These are phyloP conservation scores for Brachionus calyciflorus DNA, from an alignment of 1,140 invertebrate genomes.

Conservation along the genomic window DNA sequence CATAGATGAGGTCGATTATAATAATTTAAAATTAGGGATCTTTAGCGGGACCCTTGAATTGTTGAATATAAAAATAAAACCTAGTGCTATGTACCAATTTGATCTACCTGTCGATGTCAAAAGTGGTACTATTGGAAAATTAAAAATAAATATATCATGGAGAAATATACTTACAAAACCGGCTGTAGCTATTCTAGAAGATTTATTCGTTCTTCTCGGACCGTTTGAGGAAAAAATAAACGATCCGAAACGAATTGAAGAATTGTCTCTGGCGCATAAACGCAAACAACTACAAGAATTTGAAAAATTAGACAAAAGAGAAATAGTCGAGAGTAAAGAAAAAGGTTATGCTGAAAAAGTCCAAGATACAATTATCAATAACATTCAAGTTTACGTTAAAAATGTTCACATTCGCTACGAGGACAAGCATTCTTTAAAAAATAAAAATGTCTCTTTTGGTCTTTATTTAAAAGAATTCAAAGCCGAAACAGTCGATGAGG, in stretches of 20 bases:
- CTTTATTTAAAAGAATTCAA: constrained; percentile 43
- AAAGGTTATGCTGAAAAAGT: constrained; percentile 38
- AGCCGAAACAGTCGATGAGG: constrained; percentile 41
- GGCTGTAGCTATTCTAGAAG: constrained; percentile 16
- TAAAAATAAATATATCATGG: constrained; percentile 46
- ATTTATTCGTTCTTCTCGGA: constrained; percentile 34
- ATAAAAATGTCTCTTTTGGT: constrained; percentile 1
- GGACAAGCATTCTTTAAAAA: constrained; percentile 31
- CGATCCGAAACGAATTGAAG: constrained; percentile 34
- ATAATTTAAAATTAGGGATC: constrained; percentile 76
- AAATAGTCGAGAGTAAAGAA: constrained; percentile 33
- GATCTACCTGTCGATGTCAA: constrained; percentile 40
- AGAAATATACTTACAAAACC: constrained; percentile 39
- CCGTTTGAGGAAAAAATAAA: constrained; percentile 32
- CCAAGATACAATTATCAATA: constrained; percentile 45
- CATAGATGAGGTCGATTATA: constrained; percentile 75
- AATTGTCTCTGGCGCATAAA: not conserved
- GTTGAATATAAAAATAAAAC: constrained; percentile 42
- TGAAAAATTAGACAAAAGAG: constrained; percentile 31
- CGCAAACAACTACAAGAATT: constrained; percentile 34
- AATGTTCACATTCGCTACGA: constrained; percentile 47
- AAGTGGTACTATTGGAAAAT: constrained; percentile 32
- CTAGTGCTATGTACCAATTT: constrained; percentile 43
- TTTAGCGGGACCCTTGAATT: constrained; percentile 66
- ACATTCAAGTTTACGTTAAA: constrained; percentile 35